These are phyloP conservation scores for Tenthredo livida DNA, from an alignment of 2,888 invertebrate genomes.

Conservation along the genomic window DNA sequence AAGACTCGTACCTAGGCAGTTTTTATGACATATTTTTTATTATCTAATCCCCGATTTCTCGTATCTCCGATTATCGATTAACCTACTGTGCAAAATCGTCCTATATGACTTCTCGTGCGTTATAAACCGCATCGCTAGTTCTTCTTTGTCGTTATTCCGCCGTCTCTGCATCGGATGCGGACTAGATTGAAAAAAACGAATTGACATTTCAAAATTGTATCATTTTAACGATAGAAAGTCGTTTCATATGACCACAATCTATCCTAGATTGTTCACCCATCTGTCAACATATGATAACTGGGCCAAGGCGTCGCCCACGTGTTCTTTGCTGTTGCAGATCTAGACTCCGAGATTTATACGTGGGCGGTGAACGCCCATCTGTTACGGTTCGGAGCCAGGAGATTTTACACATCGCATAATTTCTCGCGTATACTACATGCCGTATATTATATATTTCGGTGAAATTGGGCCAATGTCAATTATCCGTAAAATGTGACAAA, in stretches of 20 bases:
- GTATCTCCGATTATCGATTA: background rate
- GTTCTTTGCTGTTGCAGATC: background rate
- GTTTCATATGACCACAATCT: background rate
- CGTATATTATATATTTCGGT: background rate
- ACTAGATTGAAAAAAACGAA: background rate
- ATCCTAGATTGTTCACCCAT: background rate
- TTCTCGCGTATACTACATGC: background rate
- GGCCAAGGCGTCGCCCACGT: conserved; percentile 51
- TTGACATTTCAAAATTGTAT: background rate
- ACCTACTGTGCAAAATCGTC: background rate
- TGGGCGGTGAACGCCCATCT: background rate
- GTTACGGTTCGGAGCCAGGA: background rate
- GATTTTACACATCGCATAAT: background rate
- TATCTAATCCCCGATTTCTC: background rate
- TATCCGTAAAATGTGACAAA: background rate
- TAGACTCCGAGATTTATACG: background rate
- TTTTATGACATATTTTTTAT: background rate
- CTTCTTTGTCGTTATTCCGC: background rate
- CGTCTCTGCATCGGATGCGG: background rate
- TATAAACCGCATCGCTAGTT: background rate
- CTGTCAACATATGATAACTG: conserved; percentile 30
- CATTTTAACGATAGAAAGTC: background rate
- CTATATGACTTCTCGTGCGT: conserved; percentile 20
- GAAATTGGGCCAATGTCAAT: conserved; percentile 3
- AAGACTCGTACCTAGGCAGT: background rate